These are phyloP conservation scores for Rhimphoctona megacephalus DNA, from an alignment of 2,888 invertebrate genomes.

Conservation along the genomic window DNA sequence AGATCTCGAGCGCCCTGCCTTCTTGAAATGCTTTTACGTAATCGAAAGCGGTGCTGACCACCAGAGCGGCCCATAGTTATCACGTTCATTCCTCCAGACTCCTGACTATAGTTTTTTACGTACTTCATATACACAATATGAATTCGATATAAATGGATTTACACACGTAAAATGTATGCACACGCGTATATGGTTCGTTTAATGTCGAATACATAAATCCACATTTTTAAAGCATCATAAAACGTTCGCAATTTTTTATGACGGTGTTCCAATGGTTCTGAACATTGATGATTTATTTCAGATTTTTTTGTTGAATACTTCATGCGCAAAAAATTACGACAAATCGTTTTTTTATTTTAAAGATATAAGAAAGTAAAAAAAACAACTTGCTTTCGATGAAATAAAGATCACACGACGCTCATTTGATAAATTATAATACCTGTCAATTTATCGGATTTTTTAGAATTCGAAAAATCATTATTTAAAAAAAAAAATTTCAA, in stretches of 20 bases:
- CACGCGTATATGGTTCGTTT: not conserved
- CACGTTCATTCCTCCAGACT: conserved; percentile 56
- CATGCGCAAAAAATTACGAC: not conserved
- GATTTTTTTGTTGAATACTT: not conserved
- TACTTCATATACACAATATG: conserved; percentile 20
- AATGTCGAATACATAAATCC: not conserved
- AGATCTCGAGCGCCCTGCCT: conserved; percentile 36
- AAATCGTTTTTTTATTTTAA: not conserved
- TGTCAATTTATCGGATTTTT: not conserved
- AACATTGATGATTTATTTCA: not conserved
- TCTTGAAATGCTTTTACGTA: conserved; percentile 63
- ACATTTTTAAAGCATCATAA: not conserved
- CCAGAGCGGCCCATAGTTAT: conserved; percentile 44
- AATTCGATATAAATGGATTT: not conserved
- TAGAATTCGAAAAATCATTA: not conserved
- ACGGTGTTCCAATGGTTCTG: not conserved
- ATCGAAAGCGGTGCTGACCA: conserved; percentile 59
- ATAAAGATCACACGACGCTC: too few relatives aligned
- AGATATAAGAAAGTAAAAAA: too few relatives aligned
- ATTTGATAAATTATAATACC: not conserved
- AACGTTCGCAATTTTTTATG: not conserved
- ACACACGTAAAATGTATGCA: not conserved
- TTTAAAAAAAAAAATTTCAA: not conserved
- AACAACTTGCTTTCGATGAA: too few relatives aligned
- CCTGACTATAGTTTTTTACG: conserved; percentile 31